These are phyloP conservation scores for Apostichopus japonicus DNA, from an alignment of 35 echinoderm and acorn worm species.

Conservation along the genomic window DNA sequence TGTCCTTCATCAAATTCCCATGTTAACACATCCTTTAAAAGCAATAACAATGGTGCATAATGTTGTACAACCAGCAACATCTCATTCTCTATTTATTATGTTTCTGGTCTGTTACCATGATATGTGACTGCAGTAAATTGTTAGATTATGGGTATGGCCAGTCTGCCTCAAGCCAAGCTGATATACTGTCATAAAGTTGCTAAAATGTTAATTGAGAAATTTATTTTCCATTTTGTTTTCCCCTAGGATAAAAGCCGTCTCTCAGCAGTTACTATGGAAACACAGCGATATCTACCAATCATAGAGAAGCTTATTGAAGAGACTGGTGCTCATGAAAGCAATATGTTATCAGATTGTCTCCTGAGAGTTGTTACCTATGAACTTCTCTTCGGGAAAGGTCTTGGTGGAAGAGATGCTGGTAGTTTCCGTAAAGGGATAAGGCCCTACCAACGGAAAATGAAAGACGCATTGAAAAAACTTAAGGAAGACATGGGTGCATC, in stretches of 20 bases:
- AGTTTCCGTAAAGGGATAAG: constrained; percentile 53
- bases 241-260: constrained; percentile 28
- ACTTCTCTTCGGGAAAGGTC: constrained; percentile 74
- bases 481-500: constrained; percentile 67
- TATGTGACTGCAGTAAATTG: too few species aligned
- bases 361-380: constrained; percentile 65
- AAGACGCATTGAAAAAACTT: constrained; percentile 58
- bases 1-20: too few species aligned
- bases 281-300: constrained; percentile 29
- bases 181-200: too few species aligned
- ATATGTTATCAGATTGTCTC: constrained; percentile 16
- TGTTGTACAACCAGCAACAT: too few species aligned
- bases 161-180: too few species aligned
- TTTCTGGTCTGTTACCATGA: too few species aligned
- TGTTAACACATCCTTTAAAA: too few species aligned
- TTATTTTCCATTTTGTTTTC: not conserved
- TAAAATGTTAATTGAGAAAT: too few species aligned
- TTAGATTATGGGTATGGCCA: too few species aligned
- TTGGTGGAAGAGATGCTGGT: constrained; percentile 39
- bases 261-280: constrained; percentile 52
- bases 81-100: too few species aligned
- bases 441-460: constrained; percentile 61
- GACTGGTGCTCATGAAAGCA: not conserved
- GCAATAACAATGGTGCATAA: too few species aligned
- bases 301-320: constrained; percentile 22